Conservation (phyloP, 2,113 vertebrate genomes). For the Notarius lentiginosus region DNA sequence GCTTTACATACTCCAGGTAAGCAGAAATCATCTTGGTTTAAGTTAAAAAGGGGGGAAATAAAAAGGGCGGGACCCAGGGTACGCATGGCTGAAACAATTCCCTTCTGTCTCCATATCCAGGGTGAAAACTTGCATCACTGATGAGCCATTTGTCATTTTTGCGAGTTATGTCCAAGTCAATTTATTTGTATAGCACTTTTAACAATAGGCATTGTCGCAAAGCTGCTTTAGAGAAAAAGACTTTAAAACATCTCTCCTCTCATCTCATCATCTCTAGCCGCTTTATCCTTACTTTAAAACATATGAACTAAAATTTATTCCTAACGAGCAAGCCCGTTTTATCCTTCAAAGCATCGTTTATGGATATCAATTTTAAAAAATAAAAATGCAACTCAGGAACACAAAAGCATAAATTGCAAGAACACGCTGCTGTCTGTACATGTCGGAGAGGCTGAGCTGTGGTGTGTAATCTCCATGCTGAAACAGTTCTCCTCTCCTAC, state of each 20-base stretch:
- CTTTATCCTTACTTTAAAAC: too few species aligned
- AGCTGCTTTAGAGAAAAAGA: too few species aligned
- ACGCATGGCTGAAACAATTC: slow-evolving; percentile 1
- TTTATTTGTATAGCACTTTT: too few species aligned
- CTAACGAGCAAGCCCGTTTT: too few species aligned
- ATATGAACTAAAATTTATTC: too few species aligned
- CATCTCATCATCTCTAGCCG: too few species aligned
- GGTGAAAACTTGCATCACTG: slow-evolving; percentile 8
- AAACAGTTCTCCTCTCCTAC: slow-evolving; percentile 21
- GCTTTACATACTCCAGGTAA: slow-evolving; percentile 47
- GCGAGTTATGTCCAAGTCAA: background rate
- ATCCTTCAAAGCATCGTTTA: background rate
- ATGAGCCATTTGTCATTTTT: slow-evolving; percentile 55
- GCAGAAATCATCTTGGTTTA: background rate
- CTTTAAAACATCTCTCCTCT: too few species aligned
- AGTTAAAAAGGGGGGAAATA: background rate
- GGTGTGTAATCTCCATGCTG: background rate
- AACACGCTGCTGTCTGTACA: background rate
- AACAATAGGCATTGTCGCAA: too few species aligned
- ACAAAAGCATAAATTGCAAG: slow-evolving; percentile 53
- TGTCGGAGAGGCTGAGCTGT: background rate
- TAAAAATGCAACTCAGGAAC: background rate
- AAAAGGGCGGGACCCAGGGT: background rate
- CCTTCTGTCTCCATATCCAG: background rate
- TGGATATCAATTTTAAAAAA: background rate